A percentile compares a stretch with the other conserved stretches of the same genome.
phyloP scores from a whole-genome alignment of 2,113 vertebrate genomes.

The Aldabrachelys gigantea region DNA sequence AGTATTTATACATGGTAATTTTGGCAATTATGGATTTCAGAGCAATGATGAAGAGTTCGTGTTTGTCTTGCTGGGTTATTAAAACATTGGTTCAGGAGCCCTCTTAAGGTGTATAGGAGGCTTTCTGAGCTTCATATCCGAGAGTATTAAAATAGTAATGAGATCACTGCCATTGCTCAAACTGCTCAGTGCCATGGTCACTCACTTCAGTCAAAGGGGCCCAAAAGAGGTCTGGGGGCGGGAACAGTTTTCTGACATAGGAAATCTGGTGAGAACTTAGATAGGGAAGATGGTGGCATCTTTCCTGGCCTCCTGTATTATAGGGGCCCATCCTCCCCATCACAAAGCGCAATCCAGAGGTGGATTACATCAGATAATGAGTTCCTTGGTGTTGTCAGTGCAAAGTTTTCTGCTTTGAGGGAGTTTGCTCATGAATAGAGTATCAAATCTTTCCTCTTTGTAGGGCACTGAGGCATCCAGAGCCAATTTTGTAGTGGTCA shows the following conservation, averaged over 20 bases:
- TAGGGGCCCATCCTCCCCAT: background rate
- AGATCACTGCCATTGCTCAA: background rate
- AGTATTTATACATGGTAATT: background rate
- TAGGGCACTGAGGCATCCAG: too few relatives aligned
- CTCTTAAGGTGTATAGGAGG: background rate
- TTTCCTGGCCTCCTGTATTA: background rate
- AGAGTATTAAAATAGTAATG: background rate
- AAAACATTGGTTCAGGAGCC: background rate
- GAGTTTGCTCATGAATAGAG: too few relatives aligned
- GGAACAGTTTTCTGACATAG: background rate
- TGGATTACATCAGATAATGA: background rate
- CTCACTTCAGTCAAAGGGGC: background rate
- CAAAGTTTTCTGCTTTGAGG: background rate
- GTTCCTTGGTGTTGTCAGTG: background rate
- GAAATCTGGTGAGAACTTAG: background rate
- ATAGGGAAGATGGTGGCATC: background rate
- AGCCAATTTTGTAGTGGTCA: background rate
- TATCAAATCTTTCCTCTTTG: too few relatives aligned
- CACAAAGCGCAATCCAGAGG: background rate
- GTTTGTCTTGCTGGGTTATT: background rate
- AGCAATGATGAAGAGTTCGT: background rate
- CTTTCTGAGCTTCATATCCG: background rate
- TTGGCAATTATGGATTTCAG: background rate
- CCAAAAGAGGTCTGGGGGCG: background rate
- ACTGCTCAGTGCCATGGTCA: background rate